Evolutionary conservation across 2,888 invertebrate genomes (phyloP).

Genomic region (Pseudanteris insignis): DNA sequence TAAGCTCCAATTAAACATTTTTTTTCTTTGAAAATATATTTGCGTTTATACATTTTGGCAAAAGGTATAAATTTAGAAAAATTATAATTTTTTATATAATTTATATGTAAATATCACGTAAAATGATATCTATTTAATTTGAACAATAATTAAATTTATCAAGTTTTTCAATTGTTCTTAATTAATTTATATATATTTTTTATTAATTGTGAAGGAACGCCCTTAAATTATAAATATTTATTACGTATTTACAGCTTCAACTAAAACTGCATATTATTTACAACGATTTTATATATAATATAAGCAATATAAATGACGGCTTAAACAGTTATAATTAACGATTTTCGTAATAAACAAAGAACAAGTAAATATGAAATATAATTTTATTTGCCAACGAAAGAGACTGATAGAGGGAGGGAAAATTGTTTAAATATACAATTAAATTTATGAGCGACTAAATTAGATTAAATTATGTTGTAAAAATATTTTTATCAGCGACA

Average conservation of each 20-base stretch:
- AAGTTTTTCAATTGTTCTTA: too few relatives aligned
- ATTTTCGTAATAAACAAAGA: neutral
- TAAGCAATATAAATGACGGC: neutral
- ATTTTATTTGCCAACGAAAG: constrained; percentile 1
- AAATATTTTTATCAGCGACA: neutral
- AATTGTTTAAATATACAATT: neutral
- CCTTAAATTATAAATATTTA: constrained; percentile 1
- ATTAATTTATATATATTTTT: too few relatives aligned
- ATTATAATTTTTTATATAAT: too few relatives aligned
- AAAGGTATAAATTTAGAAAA: too few relatives aligned
- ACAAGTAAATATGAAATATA: neutral
- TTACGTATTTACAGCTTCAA: neutral
- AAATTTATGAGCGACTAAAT: neutral
- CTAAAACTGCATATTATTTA: neutral
- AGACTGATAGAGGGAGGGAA: neutral
- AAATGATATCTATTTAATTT: too few relatives aligned
- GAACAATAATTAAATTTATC: too few relatives aligned
- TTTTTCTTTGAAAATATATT: too few relatives aligned
- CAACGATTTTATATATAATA: neutral
- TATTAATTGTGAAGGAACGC: neutral
- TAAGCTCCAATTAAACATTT: neutral
- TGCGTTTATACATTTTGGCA: too few relatives aligned
- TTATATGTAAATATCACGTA: too few relatives aligned
- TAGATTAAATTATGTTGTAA: neutral
- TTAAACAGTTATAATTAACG: neutral